Evolutionary conservation across 2,113 vertebrate genomes (phyloP).

Genomic region (western clawed frog (Xenopus tropicalis)): UCB_Xtro_10.0 CM004448.2:90110001-90110500

Average conservation of each 20-base stretch:
- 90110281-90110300: constrained; percentile 99
- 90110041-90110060: not conserved
- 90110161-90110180: constrained; percentile 68
- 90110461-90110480: no score
- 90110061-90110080: constrained; percentile 34
- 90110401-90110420: constrained; percentile 68
- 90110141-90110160: constrained; percentile 62
- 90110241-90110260: constrained; percentile 88
- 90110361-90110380: constrained; percentile 78
- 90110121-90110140: constrained; percentile 62
- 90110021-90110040: constrained; percentile 47
- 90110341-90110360: constrained; percentile 78
- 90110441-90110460: no score
- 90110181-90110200: constrained; percentile 73
- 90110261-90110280: constrained; percentile 96
- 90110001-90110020: constrained; percentile 49
- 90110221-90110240: constrained; percentile 85
- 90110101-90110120: constrained; percentile 80
- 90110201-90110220: constrained; percentile 87
- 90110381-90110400: constrained; percentile 92
- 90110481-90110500: no score
- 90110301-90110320: constrained; percentile 98
- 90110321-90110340: constrained; percentile 78
- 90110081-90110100: constrained; percentile 51
- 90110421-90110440: not conserved